phyloP scores from a whole-genome alignment of 2,888 invertebrate genomes.

The Gastrophysa polygoni region DNA sequence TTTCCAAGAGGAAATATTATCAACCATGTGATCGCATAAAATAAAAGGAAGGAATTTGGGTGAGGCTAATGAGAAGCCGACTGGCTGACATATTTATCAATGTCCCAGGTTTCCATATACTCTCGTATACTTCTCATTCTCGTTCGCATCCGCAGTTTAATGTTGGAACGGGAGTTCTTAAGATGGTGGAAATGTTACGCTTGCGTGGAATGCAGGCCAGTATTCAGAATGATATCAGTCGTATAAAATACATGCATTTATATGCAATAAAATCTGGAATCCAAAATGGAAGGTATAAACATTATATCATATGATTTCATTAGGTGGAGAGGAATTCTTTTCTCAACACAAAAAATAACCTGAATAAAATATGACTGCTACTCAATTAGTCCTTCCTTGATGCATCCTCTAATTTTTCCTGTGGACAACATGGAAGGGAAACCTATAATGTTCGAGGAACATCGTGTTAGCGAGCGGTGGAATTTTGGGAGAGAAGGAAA shows the following conservation, averaged over 20 bases:
- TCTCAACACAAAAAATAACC: too few relatives aligned
- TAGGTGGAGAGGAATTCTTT: too few relatives aligned
- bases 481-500: too few relatives aligned
- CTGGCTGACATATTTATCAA: slow-evolving; percentile 30
- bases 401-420: too few relatives aligned
- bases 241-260: not conserved
- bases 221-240: not conserved
- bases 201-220: not conserved
- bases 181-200: not conserved
- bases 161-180: not conserved
- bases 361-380: too few relatives aligned
- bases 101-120: slow-evolving; percentile 30
- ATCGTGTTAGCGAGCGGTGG: too few relatives aligned
- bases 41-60: slow-evolving; percentile 17
- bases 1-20: too few relatives aligned
- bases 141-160: not conserved
- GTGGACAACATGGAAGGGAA: too few relatives aligned
- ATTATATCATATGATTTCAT: too few relatives aligned
- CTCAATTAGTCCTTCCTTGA: too few relatives aligned
- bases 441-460: too few relatives aligned
- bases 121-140: slow-evolving; percentile 18
- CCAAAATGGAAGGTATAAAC: too few relatives aligned
- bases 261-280: not conserved
- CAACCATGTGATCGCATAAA: not conserved
- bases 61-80: slow-evolving; percentile 26